These are phyloP conservation scores for Menura novaehollandiae DNA, from an alignment of 2,113 vertebrate genomes.

Conservation along the genomic window DNA sequence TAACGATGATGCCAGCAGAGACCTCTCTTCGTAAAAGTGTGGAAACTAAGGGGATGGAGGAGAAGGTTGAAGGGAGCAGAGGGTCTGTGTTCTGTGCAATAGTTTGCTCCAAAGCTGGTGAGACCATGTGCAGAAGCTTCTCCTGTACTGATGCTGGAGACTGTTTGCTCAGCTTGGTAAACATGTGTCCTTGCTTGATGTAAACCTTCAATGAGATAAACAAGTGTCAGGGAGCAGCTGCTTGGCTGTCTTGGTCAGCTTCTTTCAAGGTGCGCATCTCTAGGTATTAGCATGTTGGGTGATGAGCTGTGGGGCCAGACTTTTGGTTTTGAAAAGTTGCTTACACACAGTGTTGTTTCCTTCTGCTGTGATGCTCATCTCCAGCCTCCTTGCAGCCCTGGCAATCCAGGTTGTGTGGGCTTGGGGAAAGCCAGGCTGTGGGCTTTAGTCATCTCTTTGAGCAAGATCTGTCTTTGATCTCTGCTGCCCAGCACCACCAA, in stretches of 20 bases:
- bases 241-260: background rate
- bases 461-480: background rate
- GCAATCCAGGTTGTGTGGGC: background rate
- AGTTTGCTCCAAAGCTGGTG: background rate
- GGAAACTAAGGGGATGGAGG: background rate
- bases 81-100: background rate
- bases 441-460: background rate
- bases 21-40: background rate
- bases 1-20: background rate
- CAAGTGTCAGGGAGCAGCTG: background rate
- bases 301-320: background rate
- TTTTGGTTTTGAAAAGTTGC: background rate
- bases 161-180: background rate
- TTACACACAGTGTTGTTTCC: background rate
- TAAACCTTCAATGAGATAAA: background rate
- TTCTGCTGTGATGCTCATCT: background rate
- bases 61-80: background rate
- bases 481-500: background rate
- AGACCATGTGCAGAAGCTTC: background rate
- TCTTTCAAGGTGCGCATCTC: fast-evolving
- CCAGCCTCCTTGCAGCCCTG: background rate
- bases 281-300: background rate
- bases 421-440: background rate
- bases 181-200: background rate
- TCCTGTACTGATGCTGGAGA: background rate